Conservation (phyloP, 2,113 vertebrate genomes). For the Zosterops hypoxanthus region DNA sequence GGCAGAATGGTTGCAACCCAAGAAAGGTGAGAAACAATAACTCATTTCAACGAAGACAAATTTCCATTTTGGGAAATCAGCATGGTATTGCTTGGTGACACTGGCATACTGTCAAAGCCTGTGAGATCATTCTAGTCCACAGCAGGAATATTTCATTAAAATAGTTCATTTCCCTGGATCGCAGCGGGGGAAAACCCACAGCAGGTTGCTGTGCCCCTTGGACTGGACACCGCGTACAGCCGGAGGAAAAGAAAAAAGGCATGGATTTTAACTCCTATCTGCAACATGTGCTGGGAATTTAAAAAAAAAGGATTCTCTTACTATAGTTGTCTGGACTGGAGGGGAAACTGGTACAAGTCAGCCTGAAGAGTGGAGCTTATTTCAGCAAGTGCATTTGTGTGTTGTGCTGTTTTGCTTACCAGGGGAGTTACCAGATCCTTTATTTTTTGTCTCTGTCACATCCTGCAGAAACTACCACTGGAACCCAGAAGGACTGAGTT, state of each 20-base stretch:
- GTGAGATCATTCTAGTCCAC: constrained; percentile 58
- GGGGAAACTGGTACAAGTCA: background rate
- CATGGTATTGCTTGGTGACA: constrained; percentile 3
- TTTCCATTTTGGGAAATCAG: constrained; percentile 40
- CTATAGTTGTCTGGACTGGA: background rate
- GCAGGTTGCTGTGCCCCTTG: constrained; percentile 16
- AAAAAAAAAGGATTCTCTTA: background rate
- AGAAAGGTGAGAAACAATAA: background rate
- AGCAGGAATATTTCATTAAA: constrained; percentile 54
- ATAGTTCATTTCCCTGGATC: constrained; percentile 64
- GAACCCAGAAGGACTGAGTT: background rate
- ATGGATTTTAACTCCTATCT: background rate
- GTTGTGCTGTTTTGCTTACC: background rate
- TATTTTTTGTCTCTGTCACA: background rate
- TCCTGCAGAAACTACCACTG: background rate
- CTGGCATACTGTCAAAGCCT: constrained; percentile 30
- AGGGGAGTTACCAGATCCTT: background rate
- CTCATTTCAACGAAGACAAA: background rate
- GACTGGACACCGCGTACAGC: background rate
- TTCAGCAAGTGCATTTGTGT: rapidly evolving
- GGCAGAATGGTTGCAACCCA: background rate
- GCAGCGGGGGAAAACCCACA: background rate
- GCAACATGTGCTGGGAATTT: background rate
- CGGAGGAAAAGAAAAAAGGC: background rate
- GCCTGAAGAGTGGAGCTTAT: background rate